These are phyloP conservation scores for Oophaga pumilio DNA, from an alignment of 2,113 vertebrate species.

Conservation along the genomic window DNA sequence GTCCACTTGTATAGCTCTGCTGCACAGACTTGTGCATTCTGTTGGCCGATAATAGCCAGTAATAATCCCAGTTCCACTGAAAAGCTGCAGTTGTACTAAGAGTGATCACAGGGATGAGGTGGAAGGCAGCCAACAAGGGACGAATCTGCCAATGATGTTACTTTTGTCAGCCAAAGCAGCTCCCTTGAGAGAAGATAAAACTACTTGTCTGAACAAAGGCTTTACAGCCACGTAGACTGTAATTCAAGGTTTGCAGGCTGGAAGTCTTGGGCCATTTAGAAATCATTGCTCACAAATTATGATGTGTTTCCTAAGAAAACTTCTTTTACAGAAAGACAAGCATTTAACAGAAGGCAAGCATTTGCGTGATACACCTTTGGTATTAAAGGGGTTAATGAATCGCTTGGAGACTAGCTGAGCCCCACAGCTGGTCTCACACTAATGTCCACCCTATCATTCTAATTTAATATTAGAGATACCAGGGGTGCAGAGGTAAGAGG, in stretches of 20 bases:
- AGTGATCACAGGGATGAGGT: conserved; percentile 22
- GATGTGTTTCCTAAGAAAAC: background rate
- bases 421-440: background rate
- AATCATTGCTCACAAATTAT: background rate
- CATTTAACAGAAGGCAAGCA: background rate
- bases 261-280: background rate
- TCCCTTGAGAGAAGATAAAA: conserved; percentile 21
- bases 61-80: conserved; percentile 12
- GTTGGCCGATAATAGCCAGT: background rate
- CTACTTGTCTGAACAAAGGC: conserved; percentile 26
- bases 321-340: background rate
- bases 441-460: no score
- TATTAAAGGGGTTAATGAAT: conserved; percentile 26
- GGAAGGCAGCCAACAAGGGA: conserved; percentile 15
- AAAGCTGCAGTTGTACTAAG: conserved; percentile 14
- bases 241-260: background rate
- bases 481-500: no score
- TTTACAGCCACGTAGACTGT: background rate
- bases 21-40: conserved; percentile 3
- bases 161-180: conserved; percentile 24
- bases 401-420: conserved; percentile 23
- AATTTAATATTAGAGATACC: no score
- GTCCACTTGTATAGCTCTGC: background rate
- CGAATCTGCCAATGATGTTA: conserved; percentile 32
- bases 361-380: background rate